phyloP scores from a whole-genome alignment of 2,113 vertebrate species.

The Poeciliopsis prolifica region DNA sequence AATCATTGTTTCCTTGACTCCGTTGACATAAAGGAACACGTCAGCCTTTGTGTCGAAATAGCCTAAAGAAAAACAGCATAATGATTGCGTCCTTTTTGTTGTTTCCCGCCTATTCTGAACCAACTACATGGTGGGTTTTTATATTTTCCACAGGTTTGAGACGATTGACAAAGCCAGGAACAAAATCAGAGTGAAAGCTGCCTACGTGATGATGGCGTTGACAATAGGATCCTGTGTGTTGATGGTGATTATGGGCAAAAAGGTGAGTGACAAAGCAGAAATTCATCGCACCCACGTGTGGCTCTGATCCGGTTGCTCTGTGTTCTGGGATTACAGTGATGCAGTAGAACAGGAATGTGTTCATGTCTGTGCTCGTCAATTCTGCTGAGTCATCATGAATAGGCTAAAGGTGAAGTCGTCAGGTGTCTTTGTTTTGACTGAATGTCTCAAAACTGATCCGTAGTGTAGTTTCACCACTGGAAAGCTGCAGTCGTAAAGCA shows the following conservation, averaged over 20 bases:
- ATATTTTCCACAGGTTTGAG: constrained; percentile 80
- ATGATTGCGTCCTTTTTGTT: too few species aligned
- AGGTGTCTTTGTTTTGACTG: background rate
- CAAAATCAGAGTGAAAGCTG: constrained; percentile 84
- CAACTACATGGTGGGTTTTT: background rate
- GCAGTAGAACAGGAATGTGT: background rate
- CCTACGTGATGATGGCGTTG: constrained; percentile 86
- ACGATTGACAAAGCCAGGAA: constrained; percentile 87
- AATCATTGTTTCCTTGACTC: background rate
- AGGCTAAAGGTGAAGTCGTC: background rate
- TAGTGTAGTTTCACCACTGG: background rate
- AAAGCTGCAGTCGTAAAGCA: background rate
- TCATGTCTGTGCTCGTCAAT: background rate
- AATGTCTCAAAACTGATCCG: too few species aligned
- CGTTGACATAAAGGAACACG: background rate
- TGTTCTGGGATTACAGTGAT: background rate
- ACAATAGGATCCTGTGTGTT: constrained; percentile 82
- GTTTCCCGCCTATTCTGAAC: background rate
- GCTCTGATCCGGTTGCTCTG: background rate
- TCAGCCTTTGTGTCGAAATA: too few species aligned
- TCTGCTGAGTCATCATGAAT: background rate
- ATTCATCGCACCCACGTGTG: background rate
- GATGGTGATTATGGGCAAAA: constrained; percentile 85
- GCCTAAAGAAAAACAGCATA: background rate
- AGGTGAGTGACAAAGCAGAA: constrained; percentile 75